Evolutionary conservation across 1,140 invertebrate genomes (phyloP).

Genomic region (Ceratosolen solmsi): DNA sequence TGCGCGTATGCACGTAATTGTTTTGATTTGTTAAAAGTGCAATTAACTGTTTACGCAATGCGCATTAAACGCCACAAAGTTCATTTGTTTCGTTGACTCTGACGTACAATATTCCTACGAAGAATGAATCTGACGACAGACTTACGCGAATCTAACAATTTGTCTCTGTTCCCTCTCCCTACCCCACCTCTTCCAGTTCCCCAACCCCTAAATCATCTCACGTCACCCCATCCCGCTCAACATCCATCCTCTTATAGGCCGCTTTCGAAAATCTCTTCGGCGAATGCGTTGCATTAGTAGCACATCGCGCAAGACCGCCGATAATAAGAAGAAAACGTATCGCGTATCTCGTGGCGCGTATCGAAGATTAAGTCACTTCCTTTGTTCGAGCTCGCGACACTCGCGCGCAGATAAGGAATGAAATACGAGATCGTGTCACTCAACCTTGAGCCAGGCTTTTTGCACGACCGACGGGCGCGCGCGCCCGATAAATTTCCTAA

Average conservation of each 20-base stretch:
- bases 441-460: constrained; percentile 29
- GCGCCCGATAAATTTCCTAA: constrained; percentile 37
- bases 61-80: background rate
- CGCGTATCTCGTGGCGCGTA: background rate
- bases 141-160: background rate
- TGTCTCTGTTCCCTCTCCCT: background rate
- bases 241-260: no score
- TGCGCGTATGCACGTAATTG: background rate
- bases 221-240: no score
- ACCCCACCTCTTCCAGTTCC: no score
- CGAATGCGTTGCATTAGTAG: background rate
- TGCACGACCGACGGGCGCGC: background rate
- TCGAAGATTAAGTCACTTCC: constrained; percentile 41
- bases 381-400: constrained; percentile 23
- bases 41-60: constrained; percentile 3
- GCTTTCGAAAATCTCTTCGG: no score
- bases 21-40: background rate
- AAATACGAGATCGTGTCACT: constrained; percentile 41
- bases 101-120: background rate
- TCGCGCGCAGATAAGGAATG: constrained; percentile 30
- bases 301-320: background rate
- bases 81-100: background rate
- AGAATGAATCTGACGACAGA: background rate
- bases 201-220: no score
- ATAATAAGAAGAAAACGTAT: background rate